Conservation (phyloP, 2,113 vertebrate species). For the Anser cygnoides region DNA sequence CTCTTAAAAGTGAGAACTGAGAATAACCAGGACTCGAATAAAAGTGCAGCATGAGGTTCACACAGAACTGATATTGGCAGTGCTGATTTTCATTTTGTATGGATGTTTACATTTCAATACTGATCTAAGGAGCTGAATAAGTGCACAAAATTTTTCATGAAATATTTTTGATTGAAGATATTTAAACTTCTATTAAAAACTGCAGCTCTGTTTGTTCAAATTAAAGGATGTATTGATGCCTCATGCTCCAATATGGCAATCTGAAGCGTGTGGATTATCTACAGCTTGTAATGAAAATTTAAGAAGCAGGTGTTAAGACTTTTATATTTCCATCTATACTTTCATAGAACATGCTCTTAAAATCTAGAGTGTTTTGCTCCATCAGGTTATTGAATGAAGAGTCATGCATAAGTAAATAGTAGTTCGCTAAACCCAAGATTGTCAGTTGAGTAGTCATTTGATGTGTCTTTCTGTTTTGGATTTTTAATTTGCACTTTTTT, state of each 20-base stretch:
- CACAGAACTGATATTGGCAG: background rate
- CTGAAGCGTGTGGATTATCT: background rate
- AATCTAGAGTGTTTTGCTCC: background rate
- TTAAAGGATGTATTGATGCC: background rate
- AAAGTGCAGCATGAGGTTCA: background rate
- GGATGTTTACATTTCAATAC: background rate
- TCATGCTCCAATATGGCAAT: background rate
- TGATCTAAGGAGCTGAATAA: background rate
- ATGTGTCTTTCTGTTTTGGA: fast-evolving
- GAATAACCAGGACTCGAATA: background rate
- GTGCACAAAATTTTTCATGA: background rate
- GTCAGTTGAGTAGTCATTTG: background rate
- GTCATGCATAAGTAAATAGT: background rate
- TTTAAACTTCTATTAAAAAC: background rate
- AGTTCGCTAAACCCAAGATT: background rate
- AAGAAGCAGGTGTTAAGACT: background rate
- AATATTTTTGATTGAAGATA: background rate
- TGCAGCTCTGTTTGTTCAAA: background rate
- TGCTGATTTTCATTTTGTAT: background rate
- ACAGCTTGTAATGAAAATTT: background rate
- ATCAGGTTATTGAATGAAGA: background rate
- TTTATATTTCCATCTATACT: background rate
- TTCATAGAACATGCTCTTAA: background rate
- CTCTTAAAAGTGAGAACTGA: conserved; percentile 1
- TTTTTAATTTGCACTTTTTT: background rate